phyloP scores from a whole-genome alignment of 2,888 invertebrate species.

The Athrips mouffetella region DNA sequence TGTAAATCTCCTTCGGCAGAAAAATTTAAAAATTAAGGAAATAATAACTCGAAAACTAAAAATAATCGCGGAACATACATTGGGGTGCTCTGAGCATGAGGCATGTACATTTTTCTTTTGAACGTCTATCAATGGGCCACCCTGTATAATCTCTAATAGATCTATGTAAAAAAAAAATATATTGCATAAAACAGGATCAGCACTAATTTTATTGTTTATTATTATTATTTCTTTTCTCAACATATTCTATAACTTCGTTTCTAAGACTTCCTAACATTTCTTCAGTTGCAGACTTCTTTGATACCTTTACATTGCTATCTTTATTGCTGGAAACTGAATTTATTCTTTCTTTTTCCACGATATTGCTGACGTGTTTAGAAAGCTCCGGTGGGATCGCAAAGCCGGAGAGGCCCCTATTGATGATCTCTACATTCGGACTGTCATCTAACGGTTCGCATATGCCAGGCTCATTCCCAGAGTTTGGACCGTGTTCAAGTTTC shows the following conservation, averaged over 20 bases:
- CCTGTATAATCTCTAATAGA: no score
- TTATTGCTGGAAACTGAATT: constrained; percentile 21
- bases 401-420: constrained; percentile 61
- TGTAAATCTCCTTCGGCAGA: no score
- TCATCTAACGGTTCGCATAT: constrained; percentile 51
- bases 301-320: constrained; percentile 15
- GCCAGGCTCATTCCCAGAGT: constrained; percentile 41
- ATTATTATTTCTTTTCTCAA: constrained; percentile 17
- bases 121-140: no score
- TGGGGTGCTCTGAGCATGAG: no score
- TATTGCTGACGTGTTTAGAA: constrained; percentile 28
- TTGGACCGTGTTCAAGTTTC: constrained; percentile 33
- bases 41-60: no score
- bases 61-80: no score
- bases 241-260: constrained; percentile 36
- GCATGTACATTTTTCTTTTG: no score
- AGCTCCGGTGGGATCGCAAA: constrained; percentile 57
- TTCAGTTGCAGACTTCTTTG: constrained; percentile 22
- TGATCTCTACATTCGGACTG: constrained; percentile 57
- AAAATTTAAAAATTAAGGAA: no score
- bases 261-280: constrained; percentile 32
- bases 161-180: no score
- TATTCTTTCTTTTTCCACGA: constrained; percentile 29
- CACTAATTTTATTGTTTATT: not conserved
- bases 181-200: no score